Conservation (phyloP, 1,140 invertebrate species). For the Parapsyche elsis region DNA sequence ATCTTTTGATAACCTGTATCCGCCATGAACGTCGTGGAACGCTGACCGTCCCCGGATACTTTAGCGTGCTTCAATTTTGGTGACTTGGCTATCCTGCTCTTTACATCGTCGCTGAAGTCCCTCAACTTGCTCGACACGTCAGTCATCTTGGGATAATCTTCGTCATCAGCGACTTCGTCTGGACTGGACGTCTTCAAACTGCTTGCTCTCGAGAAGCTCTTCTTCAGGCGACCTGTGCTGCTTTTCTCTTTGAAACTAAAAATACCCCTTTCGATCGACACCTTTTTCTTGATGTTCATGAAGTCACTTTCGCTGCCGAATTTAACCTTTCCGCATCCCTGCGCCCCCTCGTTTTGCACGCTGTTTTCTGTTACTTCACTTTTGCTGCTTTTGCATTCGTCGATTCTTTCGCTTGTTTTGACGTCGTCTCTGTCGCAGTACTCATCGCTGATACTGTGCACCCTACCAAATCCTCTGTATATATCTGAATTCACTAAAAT, state of each 20-base stretch:
- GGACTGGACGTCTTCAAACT: slow-evolving; percentile 45
- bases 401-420: slow-evolving; percentile 29
- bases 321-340: slow-evolving; percentile 41
- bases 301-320: slow-evolving; percentile 53
- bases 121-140: slow-evolving; percentile 34
- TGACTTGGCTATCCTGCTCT: slow-evolving; percentile 51
- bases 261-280: slow-evolving; percentile 45
- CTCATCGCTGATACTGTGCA: slow-evolving; percentile 36
- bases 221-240: slow-evolving; percentile 31
- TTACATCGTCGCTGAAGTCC: slow-evolving; percentile 52
- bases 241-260: slow-evolving; percentile 51
- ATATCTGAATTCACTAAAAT: slow-evolving; percentile 48
- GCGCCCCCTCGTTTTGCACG: not conserved
- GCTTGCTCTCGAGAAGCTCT: slow-evolving; percentile 46
- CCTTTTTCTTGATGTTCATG: slow-evolving; percentile 51
- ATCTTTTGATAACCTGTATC: slow-evolving; percentile 52
- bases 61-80: slow-evolving; percentile 52
- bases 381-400: slow-evolving; percentile 28
- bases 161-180: not conserved
- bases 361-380: slow-evolving; percentile 8
- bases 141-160: slow-evolving; percentile 16
- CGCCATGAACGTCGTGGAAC: slow-evolving; percentile 37
- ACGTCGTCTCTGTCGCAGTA: not conserved
- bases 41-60: slow-evolving; percentile 37
- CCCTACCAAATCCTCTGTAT: slow-evolving; percentile 43